Evolutionary conservation across 2,797 vertebrate genomes (phyloP).

Genomic region (Pipistrellus kuhlii): DNA sequence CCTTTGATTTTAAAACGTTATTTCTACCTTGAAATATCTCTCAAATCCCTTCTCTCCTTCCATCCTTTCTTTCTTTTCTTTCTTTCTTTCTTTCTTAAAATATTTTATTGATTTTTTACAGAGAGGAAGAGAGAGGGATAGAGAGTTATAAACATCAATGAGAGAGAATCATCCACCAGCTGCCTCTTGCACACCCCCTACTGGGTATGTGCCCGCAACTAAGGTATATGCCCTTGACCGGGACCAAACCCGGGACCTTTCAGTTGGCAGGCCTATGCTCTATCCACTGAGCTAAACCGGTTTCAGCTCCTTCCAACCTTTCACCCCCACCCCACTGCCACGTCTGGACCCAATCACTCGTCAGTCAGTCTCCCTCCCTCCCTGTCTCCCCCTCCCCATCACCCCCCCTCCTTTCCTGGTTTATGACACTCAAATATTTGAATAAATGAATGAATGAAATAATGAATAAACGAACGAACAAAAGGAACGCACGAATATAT

Average conservation of each 20-base stretch:
- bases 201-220: no score
- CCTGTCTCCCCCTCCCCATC: not conserved
- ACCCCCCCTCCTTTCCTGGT: not conserved
- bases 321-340: no score
- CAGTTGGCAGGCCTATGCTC: no score
- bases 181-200: no score
- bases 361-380: not conserved
- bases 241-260: no score
- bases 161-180: no score
- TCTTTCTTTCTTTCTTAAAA: not conserved
- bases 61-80: no score
- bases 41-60: not conserved
- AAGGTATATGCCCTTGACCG: no score
- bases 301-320: not conserved
- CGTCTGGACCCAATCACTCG: not conserved
- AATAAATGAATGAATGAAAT: not conserved
- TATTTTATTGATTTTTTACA: no score
- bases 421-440: not conserved
- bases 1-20: not conserved
- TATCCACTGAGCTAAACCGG: no score
- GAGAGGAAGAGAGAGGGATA: no score
- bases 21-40: slow-evolving; percentile 26
- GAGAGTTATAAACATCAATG: no score
- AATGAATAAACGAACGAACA: not conserved
- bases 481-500: not conserved